A percentile compares a stretch with the other conserved stretches of the same genome.
Conservation (phyloP, 1,140 invertebrate species). For the Portunus trituberculatus region DNA sequence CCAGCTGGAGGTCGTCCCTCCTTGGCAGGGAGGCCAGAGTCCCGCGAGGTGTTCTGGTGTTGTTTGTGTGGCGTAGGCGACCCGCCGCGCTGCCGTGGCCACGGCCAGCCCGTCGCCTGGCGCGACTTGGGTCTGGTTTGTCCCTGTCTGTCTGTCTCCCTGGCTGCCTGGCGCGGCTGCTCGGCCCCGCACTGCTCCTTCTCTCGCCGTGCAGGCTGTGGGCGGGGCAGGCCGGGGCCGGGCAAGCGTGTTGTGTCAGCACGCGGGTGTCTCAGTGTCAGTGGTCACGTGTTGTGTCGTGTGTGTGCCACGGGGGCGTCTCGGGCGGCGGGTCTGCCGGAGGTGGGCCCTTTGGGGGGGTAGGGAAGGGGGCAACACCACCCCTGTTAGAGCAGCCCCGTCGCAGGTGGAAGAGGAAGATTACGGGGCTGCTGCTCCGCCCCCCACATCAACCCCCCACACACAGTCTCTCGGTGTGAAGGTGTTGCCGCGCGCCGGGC, state of each 20-base stretch:
- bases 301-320: conserved; percentile 71
- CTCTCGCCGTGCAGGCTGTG: neutral
- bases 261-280: conserved; percentile 74
- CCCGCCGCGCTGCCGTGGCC: conserved; percentile 65
- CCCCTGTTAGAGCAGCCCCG: conserved; percentile 48
- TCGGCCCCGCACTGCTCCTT: conserved; percentile 57
- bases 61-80: conserved; percentile 73
- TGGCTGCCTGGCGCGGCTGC: conserved; percentile 65
- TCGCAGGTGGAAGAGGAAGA: conserved; percentile 55
- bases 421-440: conserved; percentile 58
- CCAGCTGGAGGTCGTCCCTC: conserved; percentile 73
- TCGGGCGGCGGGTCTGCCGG: conserved; percentile 75
- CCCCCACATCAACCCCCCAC: conserved; percentile 48
- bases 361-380: conserved; percentile 18
- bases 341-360: conserved; percentile 67
- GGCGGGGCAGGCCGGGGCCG: conserved; percentile 61
- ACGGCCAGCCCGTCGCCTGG: conserved; percentile 70
- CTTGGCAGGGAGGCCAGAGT: conserved; percentile 74
- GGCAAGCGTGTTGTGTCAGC: conserved; percentile 72
- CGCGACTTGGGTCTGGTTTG: conserved; percentile 67
- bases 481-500: conserved; percentile 62
- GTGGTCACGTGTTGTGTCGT: conserved; percentile 75
- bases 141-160: conserved; percentile 74
- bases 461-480: conserved; percentile 72
- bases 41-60: conserved; percentile 61